A percentile compares a stretch with the other conserved stretches of the same genome.
Evolutionary conservation across 1,140 invertebrate genomes (phyloP).

Genomic region (silkworm (Bombyx mori)): DNA sequence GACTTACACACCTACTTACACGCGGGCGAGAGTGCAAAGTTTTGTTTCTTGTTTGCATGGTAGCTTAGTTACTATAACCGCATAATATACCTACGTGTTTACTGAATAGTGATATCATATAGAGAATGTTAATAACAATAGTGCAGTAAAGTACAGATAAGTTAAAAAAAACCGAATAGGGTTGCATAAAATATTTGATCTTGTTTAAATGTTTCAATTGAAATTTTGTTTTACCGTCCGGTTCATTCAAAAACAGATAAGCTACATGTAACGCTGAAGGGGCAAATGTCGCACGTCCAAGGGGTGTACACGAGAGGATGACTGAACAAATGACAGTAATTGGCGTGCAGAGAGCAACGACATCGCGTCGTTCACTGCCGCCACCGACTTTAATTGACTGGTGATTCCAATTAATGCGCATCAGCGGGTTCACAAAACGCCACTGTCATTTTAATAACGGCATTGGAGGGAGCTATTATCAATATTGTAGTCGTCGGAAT

Average conservation of each 20-base stretch:
- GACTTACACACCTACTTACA: slow-evolving; percentile 50
- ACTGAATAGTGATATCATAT: too few species aligned
- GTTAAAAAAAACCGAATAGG: too few species aligned
- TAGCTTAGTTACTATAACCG: slow-evolving; percentile 9
- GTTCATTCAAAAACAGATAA: too few species aligned
- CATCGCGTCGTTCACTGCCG: slow-evolving; percentile 27
- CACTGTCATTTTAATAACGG: slow-evolving; percentile 43
- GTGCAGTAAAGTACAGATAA: too few species aligned
- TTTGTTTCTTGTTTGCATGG: slow-evolving; percentile 43
- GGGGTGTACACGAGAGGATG: slow-evolving; percentile 21
- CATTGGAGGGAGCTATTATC: slow-evolving; percentile 50
- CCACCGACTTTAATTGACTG: slow-evolving; percentile 53
- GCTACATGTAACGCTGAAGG: too few species aligned
- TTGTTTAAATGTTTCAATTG: too few species aligned
- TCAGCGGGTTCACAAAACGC: slow-evolving; percentile 46
- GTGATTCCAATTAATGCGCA: slow-evolving; percentile 60
- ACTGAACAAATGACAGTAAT: slow-evolving; percentile 57
- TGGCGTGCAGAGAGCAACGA: slow-evolving; percentile 42
- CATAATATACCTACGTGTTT: neutral
- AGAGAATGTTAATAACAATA: too few species aligned
- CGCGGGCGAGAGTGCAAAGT: slow-evolving; percentile 39
- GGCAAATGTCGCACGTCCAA: too few species aligned
- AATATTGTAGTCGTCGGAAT: slow-evolving; percentile 58
- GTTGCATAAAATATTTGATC: too few species aligned
- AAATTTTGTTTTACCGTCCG: too few species aligned